Conservation (phyloP, 2,113 vertebrate genomes). For the Glaucomys volans region DNA sequence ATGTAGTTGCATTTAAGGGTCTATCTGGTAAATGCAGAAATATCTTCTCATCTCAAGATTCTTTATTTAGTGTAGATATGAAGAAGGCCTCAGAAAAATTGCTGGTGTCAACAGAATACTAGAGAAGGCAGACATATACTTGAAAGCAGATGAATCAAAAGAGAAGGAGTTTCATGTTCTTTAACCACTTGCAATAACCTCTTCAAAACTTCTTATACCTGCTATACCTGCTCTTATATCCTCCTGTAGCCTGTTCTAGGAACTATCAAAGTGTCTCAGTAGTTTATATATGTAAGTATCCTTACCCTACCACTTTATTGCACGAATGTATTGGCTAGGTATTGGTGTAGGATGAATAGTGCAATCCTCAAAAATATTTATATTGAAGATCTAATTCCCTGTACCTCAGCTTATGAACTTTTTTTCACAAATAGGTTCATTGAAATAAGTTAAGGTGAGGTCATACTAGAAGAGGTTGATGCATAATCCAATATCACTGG, state of each 20-base stretch:
- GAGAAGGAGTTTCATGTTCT: not conserved
- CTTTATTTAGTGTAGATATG: not conserved
- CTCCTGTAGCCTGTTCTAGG: not conserved
- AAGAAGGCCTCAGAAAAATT: not conserved
- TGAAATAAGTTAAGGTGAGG: not conserved
- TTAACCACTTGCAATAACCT: not conserved
- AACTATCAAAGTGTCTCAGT: not conserved
- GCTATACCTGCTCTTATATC: not conserved
- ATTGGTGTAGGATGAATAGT: not conserved
- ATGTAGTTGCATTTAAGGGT: not conserved
- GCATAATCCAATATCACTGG: not conserved
- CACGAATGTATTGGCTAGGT: not conserved
- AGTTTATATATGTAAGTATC: not conserved
- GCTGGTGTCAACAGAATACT: not conserved
- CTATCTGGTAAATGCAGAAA: not conserved
- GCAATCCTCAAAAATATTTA: not conserved
- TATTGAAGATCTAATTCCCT: not conserved
- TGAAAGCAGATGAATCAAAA: constrained; percentile 2
- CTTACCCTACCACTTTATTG: not conserved
- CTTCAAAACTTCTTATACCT: not conserved
- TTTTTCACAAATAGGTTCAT: not conserved
- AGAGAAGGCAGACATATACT: not conserved
- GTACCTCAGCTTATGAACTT: not conserved
- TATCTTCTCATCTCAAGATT: not conserved
- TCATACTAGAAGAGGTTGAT: not conserved